Percentiles rank a stretch among this genome's conserved stretches.
Conservation (phyloP, 2,113 vertebrate genomes). For the Canis aureus region DNA sequence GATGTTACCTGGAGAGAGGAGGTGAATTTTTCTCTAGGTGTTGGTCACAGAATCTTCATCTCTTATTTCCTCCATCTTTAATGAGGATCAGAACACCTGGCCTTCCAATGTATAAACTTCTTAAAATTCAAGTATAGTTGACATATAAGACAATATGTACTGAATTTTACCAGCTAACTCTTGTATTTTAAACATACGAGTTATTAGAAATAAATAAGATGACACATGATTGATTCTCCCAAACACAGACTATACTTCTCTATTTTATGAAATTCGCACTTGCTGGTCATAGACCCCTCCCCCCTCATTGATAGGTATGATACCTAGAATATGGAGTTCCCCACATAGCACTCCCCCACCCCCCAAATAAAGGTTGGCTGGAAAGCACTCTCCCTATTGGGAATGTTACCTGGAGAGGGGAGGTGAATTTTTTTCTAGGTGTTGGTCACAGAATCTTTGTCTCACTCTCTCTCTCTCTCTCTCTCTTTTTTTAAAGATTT, state of each 20-base stretch:
- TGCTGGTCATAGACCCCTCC: not conserved
- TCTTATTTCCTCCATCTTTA: not conserved
- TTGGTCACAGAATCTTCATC: not conserved
- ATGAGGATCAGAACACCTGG: not conserved
- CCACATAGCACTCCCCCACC: not conserved
- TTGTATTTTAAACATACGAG: not conserved
- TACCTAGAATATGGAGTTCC: not conserved
- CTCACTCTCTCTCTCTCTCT: too few relatives aligned
- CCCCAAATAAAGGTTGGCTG: not conserved
- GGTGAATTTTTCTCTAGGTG: not conserved
- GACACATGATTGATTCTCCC: not conserved
- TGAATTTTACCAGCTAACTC: conserved; percentile 14
- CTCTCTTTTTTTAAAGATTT: too few relatives aligned
- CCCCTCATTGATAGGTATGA: not conserved
- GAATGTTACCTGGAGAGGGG: not conserved
- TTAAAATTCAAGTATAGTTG: not conserved
- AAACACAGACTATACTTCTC: not conserved
- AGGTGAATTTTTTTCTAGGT: not conserved
- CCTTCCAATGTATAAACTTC: not conserved
- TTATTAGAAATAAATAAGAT: conserved; percentile 29
- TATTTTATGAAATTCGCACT: not conserved
- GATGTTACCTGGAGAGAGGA: not conserved
- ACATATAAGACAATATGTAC: not conserved
- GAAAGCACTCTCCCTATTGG: not conserved
- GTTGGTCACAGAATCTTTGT: not conserved